Evolutionary conservation across 1,140 invertebrate species (phyloP), one percentile per base, ranked within the genome.

Genomic region (Cherax destructor): DNA sequence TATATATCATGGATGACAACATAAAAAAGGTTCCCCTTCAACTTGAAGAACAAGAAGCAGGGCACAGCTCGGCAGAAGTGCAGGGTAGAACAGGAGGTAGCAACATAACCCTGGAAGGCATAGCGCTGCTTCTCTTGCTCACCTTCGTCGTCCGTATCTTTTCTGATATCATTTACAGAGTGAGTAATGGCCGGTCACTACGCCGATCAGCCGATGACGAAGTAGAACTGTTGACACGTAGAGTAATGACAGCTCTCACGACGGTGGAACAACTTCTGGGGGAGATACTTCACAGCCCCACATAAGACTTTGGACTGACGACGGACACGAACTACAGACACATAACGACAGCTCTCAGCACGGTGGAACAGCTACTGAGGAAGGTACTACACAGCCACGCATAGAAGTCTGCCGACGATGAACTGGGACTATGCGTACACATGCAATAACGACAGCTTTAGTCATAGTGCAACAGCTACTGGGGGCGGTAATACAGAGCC

Each of bases 101-200:
- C 69, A 74, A 74, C n/a, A 74, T 74, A 30, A 74, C 69, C 69
- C 59, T 83, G 81, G 81, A 83, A 30, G 81, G 59, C 18, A 83
- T 83, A 7, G 81, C 49, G 24, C 24, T 83, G 11, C 24, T 83
- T 9, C 59, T 83, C 1, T 11, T 21, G 18, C 24, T 83, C 30
- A 83, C 81, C 4, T 83, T 83, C 59, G 3, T 83, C 61, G 69
- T 83, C 47, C 50, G 81, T 7, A 52, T 83, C 4, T 41, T 83
- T 30, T 59, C 16, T 6, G 81, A 83, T 13, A 69, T 83, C 24
- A 47, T 83, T 11, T 49, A 21, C 24, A 47, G 81, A n/a, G 81
- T 52, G 47, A 69, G 24, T 4, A 65, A 83, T 3, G 81, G 81
- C 41, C 18, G 81, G 59, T 41, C 59, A 69, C 30, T 83, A 10